A percentile compares a stretch with the other conserved stretches of the same genome.
Evolutionary conservation across 2,888 invertebrate species (phyloP).

Genomic region (Brachypterus glaber): DNA sequence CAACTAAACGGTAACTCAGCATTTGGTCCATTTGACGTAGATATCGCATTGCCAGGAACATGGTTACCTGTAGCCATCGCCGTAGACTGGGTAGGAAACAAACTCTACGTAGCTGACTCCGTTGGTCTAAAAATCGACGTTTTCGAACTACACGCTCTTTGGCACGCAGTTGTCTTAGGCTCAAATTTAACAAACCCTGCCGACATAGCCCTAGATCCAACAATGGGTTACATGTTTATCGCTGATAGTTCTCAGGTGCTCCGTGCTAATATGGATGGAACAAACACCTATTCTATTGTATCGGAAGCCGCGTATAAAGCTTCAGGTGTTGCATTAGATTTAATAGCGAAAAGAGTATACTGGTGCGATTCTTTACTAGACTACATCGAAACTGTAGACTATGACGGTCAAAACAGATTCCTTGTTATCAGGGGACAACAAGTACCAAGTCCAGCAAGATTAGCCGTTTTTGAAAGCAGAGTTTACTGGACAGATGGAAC

Average conservation of each 20-base stretch:
- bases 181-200: slow-evolving; percentile 85
- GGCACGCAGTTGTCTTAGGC: slow-evolving; percentile 84
- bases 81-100: slow-evolving; percentile 95
- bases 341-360: slow-evolving; percentile 80
- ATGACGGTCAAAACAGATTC: slow-evolving; percentile 74
- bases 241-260: slow-evolving; percentile 76
- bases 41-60: slow-evolving; percentile 69
- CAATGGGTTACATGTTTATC: slow-evolving; percentile 77
- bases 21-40: slow-evolving; percentile 46
- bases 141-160: slow-evolving; percentile 76
- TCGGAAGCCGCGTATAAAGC: slow-evolving; percentile 91
- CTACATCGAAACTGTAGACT: slow-evolving; percentile 93
- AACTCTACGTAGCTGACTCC: slow-evolving; percentile 89
- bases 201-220: slow-evolving; percentile 89
- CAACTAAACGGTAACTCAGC: slow-evolving; percentile 40
- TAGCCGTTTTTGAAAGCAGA: slow-evolving; percentile 76
- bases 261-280: slow-evolving; percentile 91
- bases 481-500: slow-evolving; percentile 90
- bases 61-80: slow-evolving; percentile 88
- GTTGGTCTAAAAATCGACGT: slow-evolving; percentile 91
- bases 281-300: slow-evolving; percentile 70
- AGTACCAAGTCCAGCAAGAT: slow-evolving; percentile 75
- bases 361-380: slow-evolving; percentile 95
- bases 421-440: slow-evolving; percentile 72
- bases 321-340: slow-evolving; percentile 83